Evolutionary conservation across 2,888 invertebrate genomes (phyloP).

Genomic region (Ecdyonurus torrentis): DNA sequence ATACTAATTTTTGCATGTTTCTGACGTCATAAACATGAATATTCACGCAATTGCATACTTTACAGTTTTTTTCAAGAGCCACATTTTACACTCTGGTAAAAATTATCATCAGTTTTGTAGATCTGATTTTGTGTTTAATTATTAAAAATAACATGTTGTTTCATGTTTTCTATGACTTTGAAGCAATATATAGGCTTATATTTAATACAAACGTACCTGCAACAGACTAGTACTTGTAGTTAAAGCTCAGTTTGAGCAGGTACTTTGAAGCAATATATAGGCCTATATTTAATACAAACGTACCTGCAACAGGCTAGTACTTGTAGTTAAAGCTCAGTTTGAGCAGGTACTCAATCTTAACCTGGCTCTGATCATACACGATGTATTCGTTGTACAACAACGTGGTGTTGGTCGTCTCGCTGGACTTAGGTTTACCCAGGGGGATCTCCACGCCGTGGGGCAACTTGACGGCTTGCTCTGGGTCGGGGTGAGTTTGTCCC

Average conservation of each 20-base stretch:
- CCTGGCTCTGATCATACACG: slow-evolving; percentile 91
- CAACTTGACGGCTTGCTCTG: slow-evolving; percentile 33
- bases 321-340: slow-evolving; percentile 75
- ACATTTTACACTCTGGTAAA: background rate
- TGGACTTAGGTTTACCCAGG: slow-evolving; percentile 41
- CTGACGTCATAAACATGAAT: background rate
- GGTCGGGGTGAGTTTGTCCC: slow-evolving; percentile 75
- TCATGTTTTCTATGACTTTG: too few species aligned
- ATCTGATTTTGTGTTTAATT: too few species aligned
- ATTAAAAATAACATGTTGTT: too few species aligned
- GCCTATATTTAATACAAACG: background rate
- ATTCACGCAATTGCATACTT: too few species aligned
- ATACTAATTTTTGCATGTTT: too few species aligned
- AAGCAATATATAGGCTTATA: background rate
- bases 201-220: background rate
- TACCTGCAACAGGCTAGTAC: slow-evolving; percentile 22
- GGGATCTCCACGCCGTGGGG: slow-evolving; percentile 63
- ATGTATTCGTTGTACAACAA: slow-evolving; percentile 90
- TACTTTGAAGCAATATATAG: slow-evolving; percentile 25
- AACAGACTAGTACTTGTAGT: slow-evolving; percentile 42
- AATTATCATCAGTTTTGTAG: too few species aligned
- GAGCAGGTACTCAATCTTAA: slow-evolving; percentile 76
- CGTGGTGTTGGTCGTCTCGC: slow-evolving; percentile 25
- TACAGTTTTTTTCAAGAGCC: too few species aligned
- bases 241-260: slow-evolving; percentile 70